Evolutionary conservation across 2,113 vertebrate genomes (phyloP).

Genomic region (Oryzias celebensis): DNA sequence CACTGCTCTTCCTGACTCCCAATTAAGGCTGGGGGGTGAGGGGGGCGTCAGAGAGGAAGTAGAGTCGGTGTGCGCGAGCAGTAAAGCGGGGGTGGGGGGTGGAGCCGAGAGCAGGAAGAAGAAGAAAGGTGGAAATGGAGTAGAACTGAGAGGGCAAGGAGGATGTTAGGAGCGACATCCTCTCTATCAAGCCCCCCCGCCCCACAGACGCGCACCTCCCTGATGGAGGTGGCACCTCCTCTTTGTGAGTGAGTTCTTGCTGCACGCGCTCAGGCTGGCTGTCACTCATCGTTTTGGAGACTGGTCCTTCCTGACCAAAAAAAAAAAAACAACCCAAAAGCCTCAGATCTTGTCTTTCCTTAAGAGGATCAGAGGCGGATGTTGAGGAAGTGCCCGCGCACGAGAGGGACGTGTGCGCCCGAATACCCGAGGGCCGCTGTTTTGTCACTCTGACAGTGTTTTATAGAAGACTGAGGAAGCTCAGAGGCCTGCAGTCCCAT

Average conservation of each 20-base stretch:
- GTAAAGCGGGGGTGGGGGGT: not conserved
- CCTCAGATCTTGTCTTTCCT: slow-evolving; percentile 67
- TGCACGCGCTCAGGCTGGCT: too few species aligned
- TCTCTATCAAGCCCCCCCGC: too few species aligned
- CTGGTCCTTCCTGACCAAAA: slow-evolving; percentile 29
- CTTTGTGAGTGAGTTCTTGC: too few species aligned
- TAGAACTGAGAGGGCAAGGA: slow-evolving; percentile 12
- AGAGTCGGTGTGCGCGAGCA: slow-evolving; percentile 2
- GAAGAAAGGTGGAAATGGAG: slow-evolving; percentile 10
- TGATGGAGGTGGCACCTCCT: too few species aligned
- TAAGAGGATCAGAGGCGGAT: slow-evolving; percentile 67
- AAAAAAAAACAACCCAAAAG: not conserved
- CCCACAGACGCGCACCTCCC: too few species aligned
- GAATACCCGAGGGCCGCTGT: slow-evolving; percentile 68
- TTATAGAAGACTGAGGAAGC: slow-evolving; percentile 74
- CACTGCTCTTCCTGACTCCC: slow-evolving; percentile 91
- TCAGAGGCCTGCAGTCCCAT: slow-evolving; percentile 64
- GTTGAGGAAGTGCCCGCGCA: slow-evolving; percentile 64
- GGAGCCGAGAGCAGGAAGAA: not conserved
- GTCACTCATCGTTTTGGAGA: too few species aligned
- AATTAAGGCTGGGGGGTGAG: slow-evolving; percentile 80
- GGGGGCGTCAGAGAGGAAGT: not conserved
- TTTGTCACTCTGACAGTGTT: slow-evolving; percentile 78
- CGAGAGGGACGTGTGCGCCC: slow-evolving; percentile 60
- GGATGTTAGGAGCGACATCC: slow-evolving; percentile 30